A percentile compares a stretch with the other conserved stretches of the same genome.
These are phyloP conservation scores for Drosophila merina DNA, from an alignment of 2,888 invertebrate species.

Conservation along the genomic window DNA sequence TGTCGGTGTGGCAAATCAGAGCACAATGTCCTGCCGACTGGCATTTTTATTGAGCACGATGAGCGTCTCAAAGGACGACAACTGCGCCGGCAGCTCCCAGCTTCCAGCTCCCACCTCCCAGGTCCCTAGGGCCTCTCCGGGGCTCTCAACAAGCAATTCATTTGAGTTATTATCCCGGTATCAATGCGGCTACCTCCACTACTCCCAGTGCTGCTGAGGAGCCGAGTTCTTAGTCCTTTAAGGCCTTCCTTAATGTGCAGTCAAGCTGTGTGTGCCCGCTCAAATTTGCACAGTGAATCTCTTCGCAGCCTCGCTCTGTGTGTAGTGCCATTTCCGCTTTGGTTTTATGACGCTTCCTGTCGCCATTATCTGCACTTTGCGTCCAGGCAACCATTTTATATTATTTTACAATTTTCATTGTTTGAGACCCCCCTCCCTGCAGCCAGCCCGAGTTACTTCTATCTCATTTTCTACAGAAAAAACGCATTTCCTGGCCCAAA, in stretches of 20 bases:
- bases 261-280: slow-evolving; percentile 11
- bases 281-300: slow-evolving; percentile 31
- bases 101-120: not conserved
- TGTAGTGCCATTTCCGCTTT: slow-evolving; percentile 54
- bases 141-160: slow-evolving; percentile 57
- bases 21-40: slow-evolving; percentile 48
- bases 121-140: slow-evolving; percentile 10
- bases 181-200: slow-evolving; percentile 34
- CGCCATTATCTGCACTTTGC: slow-evolving; percentile 44
- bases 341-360: slow-evolving; percentile 46
- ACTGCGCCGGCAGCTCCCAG: not conserved
- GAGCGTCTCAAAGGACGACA: slow-evolving; percentile 17
- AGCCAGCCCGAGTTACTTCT: not conserved
- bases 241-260: slow-evolving; percentile 22
- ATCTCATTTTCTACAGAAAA: slow-evolving; percentile 5
- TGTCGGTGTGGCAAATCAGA: slow-evolving; percentile 53
- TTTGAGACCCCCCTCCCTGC: slow-evolving; percentile 13
- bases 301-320: not conserved
- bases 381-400: slow-evolving; percentile 21
- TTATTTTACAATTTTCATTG: slow-evolving; percentile 38
- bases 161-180: slow-evolving; percentile 70
- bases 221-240: not conserved
- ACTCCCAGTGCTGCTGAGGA: not conserved
- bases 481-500: slow-evolving; percentile 49
- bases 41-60: slow-evolving; percentile 47